These are phyloP conservation scores for Telmatherina bonti DNA, from an alignment of 2,797 vertebrate genomes.

Conservation along the genomic window DNA sequence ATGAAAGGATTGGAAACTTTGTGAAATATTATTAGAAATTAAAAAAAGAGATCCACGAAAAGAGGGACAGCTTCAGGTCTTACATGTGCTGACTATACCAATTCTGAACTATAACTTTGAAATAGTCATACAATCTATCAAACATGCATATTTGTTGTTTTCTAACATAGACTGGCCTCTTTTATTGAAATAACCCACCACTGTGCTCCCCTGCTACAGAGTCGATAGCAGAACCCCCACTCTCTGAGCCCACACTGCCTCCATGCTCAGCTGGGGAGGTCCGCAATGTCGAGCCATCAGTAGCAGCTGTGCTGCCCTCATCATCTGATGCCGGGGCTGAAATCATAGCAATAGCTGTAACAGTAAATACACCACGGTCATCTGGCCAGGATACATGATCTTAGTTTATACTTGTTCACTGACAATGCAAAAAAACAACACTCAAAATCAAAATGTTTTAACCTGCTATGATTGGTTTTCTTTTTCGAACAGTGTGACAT, in stretches of 20 bases:
- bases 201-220: slow-evolving; percentile 98
- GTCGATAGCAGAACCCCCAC: slow-evolving; percentile 97
- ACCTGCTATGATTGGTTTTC: background rate
- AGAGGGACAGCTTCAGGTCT: background rate
- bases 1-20: background rate
- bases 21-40: background rate
- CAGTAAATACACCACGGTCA: slow-evolving; percentile 90
- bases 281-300: slow-evolving; percentile 96
- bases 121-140: background rate
- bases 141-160: slow-evolving; percentile 10
- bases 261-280: slow-evolving; percentile 98
- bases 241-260: slow-evolving; percentile 98
- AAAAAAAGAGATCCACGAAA: background rate
- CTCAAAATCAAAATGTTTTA: slow-evolving; percentile 20
- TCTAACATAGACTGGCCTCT: slow-evolving; percentile 17
- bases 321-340: slow-evolving; percentile 99
- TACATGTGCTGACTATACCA: background rate
- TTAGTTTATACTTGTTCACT: slow-evolving; percentile 43
- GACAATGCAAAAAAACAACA: slow-evolving; percentile 41
- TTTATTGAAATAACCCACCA: slow-evolving; percentile 82
- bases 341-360: slow-evolving; percentile 97
- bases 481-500: too few species aligned
- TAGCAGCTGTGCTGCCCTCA: slow-evolving; percentile 98
- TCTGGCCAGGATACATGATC: slow-evolving; percentile 59
- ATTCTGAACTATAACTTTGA: background rate